phyloP scores from a whole-genome alignment of 1,140 invertebrate species.

The Euura lappo region DNA sequence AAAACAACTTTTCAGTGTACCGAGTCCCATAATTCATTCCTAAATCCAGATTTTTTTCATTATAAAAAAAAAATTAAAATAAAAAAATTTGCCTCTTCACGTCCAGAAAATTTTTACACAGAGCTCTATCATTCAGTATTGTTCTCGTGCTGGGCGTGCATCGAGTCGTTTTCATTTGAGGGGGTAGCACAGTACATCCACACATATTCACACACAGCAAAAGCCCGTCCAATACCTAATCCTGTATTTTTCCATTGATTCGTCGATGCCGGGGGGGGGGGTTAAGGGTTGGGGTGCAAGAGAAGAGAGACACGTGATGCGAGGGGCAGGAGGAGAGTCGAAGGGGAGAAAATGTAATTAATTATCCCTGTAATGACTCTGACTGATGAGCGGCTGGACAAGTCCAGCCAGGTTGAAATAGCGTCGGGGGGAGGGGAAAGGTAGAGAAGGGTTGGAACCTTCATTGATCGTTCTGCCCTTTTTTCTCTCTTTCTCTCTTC shows the following conservation, averaged over 20 bases:
- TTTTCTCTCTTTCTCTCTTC: too few species aligned
- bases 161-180: neutral
- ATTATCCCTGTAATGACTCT: constrained; percentile 64
- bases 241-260: constrained; percentile 18
- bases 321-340: constrained; percentile 33
- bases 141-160: neutral
- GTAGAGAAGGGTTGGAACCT: constrained; percentile 49
- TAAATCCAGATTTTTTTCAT: constrained; percentile 35
- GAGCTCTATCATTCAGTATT: neutral
- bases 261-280: neutral
- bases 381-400: constrained; percentile 63
- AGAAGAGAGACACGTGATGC: constrained; percentile 13
- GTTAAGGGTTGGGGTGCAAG: neutral
- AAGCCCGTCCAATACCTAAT: constrained; percentile 11
- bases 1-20: constrained; percentile 41
- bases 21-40: constrained; percentile 54
- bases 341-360: constrained; percentile 61
- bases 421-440: constrained; percentile 36
- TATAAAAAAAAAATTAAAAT: neutral
- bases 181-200: neutral
- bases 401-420: constrained; percentile 60
- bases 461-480: neutral
- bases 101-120: neutral
- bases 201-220: neutral
- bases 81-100: neutral